phyloP scores from a whole-genome alignment of 30 jellyfish, hydroid and myxozoan genomes.

The Pelagia noctiluca region DNA sequence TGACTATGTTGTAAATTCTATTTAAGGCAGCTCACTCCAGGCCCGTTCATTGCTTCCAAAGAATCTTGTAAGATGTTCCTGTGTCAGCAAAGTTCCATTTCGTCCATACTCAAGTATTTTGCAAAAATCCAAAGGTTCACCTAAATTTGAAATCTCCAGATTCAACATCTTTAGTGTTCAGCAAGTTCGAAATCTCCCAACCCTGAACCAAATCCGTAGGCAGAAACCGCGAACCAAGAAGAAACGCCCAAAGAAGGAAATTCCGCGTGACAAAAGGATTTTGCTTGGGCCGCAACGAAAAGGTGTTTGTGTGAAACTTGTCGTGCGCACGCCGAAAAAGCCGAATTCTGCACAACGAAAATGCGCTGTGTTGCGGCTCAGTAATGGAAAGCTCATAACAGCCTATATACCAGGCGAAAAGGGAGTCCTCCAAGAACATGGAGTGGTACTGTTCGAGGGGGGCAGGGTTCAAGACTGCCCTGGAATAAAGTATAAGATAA shows the following conservation, averaged over 20 bases:
- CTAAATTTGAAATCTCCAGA: neutral
- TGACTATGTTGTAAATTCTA: too few species aligned
- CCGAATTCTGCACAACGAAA: slow-evolving; percentile 99
- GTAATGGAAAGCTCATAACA: slow-evolving; percentile 89
- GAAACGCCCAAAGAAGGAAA: slow-evolving; percentile 62
- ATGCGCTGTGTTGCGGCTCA: slow-evolving; percentile 95
- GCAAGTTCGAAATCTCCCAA: slow-evolving; percentile 69
- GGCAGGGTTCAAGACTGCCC: slow-evolving; percentile 99
- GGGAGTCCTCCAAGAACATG: slow-evolving; percentile 96
- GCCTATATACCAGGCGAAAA: slow-evolving; percentile 99
- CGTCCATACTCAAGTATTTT: too few species aligned
- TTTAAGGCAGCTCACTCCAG: too few species aligned
- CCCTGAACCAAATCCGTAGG: slow-evolving; percentile 84
- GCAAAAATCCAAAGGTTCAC: too few species aligned
- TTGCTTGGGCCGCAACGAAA: slow-evolving; percentile 94
- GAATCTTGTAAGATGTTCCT: too few species aligned
- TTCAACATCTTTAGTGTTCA: neutral
- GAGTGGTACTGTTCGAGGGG: slow-evolving; percentile 95
- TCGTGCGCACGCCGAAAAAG: slow-evolving; percentile 92
- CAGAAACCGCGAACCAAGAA: slow-evolving; percentile 86
- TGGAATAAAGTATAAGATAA: slow-evolving; percentile 91
- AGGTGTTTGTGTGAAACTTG: slow-evolving; percentile 93
- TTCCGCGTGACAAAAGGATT: slow-evolving; percentile 78
- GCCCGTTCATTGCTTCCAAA: too few species aligned
- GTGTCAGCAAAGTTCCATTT: too few species aligned